Percentiles rank a stretch among this genome's conserved stretches.
phyloP scores from a whole-genome alignment of 35 echinoderm and acorn worm species.

The Lytechinus pictus region DNA sequence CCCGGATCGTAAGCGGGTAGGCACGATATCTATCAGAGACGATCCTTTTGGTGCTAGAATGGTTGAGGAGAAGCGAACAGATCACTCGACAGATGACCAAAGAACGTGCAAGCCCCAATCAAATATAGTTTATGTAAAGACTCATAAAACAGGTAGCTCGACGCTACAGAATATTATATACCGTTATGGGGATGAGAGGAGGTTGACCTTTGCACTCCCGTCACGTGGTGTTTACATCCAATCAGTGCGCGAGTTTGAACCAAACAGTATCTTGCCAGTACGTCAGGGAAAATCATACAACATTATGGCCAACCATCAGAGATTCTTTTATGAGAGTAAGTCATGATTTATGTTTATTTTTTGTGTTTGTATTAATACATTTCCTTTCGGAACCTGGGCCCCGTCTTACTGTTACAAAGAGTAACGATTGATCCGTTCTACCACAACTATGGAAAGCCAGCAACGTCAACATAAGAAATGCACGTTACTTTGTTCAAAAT shows the following conservation, averaged over 20 bases:
- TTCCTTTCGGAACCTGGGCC: too few relatives aligned
- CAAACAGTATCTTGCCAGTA: neutral
- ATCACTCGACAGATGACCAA: neutral
- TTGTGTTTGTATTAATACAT: too few relatives aligned
- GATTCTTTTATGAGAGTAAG: conserved; percentile 44
- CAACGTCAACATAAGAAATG: too few relatives aligned
- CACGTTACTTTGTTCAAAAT: too few relatives aligned
- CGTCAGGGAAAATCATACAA: neutral
- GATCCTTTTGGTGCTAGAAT: neutral
- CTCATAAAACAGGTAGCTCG: conserved; percentile 70
- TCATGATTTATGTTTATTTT: neutral
- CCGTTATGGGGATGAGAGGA: conserved; percentile 59
- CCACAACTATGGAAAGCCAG: too few relatives aligned
- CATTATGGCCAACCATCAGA: conserved; percentile 56
- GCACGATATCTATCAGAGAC: neutral
- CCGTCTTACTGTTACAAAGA: too few relatives aligned
- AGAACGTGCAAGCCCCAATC: conserved; percentile 30
- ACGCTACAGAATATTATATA: conserved; percentile 73
- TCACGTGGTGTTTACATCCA: conserved; percentile 49
- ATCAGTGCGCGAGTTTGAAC: conserved; percentile 35
- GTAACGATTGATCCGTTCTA: too few relatives aligned
- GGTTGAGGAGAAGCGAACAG: neutral
- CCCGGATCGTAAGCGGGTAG: neutral
- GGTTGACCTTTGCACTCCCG: conserved; percentile 71
- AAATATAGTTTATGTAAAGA: conserved; percentile 68